Evolutionary conservation across 2,888 invertebrate species (phyloP).

Genomic region (Myathropa florea): DNA sequence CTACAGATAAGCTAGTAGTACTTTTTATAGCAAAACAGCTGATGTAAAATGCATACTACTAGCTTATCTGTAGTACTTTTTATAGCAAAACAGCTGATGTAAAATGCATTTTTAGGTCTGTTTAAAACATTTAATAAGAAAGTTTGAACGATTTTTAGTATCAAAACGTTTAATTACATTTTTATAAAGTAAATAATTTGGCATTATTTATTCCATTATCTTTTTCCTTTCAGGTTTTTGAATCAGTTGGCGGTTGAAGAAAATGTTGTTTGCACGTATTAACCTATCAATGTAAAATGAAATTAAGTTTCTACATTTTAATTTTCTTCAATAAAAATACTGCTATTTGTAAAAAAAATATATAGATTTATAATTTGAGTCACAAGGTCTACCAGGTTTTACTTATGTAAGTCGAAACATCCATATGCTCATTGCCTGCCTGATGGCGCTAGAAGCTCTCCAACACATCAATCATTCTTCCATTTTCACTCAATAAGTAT

Average conservation of each 20-base stretch:
- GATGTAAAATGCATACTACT: too few relatives aligned
- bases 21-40: too few relatives aligned
- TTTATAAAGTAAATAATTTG: not conserved
- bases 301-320: not conserved
- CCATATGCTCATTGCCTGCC: not conserved
- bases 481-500: conserved; percentile 3
- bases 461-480: conserved; percentile 15
- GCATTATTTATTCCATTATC: not conserved
- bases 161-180: too few relatives aligned
- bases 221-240: conserved; percentile 39
- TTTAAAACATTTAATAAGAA: too few relatives aligned
- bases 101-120: too few relatives aligned
- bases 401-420: not conserved
- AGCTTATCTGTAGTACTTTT: too few relatives aligned
- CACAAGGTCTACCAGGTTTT: not conserved
- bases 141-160: too few relatives aligned
- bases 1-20: too few relatives aligned
- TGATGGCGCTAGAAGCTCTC: not conserved
- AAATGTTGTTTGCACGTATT: not conserved
- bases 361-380: not conserved
- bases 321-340: conserved; percentile 24
- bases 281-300: not conserved
- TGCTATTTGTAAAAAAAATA: not conserved
- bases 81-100: too few relatives aligned
- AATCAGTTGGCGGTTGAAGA: conserved; percentile 16